Base-by-base conservation (phyloP, 2,888 invertebrate genomes). In the Scaptodrosophila latifasciaeformis region DNA sequence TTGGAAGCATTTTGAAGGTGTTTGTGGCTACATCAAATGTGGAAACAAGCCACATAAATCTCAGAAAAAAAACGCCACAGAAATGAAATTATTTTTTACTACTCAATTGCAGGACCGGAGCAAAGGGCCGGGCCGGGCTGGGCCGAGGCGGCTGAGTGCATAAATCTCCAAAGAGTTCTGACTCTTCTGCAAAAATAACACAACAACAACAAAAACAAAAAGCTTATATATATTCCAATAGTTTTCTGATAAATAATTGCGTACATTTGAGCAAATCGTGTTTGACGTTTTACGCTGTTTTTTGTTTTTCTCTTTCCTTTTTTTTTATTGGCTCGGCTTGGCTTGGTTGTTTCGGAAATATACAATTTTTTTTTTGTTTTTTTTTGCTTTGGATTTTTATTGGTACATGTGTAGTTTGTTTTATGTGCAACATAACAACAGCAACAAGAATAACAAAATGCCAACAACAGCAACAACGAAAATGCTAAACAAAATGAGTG, bases 251-350 rank as follows among this genome's bases (percentile, higher is more conserved):
- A 83, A 83, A 83, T 83, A 83, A 83, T 83, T 83, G 84, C 83
- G 71, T 76, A 83, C 84, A 83, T 83, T 84, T 81, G 81, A 62
- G 67, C 68, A 82, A 83, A 82, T 79, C 81, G 82, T 83, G 83
- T 83, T 84, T 80, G 82, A 76, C 76, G 81, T 80, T 81, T 81
- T 59, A 46, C 37, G 69, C 67, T 43, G 51, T 54, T 49, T 21
- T 19, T 42, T 7, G 10, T 54, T 43, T 31, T 29, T 49, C 37
- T 29, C 45, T 31, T 29, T 49, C 37, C 19, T 49, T 62, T 72
- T 66, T 68, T 79, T 68, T 74, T 78, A 75, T 74, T 70, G 75
- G 68, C 49, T 39, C 30, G 17, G 12, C 19, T 18, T 21, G 42
- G 39, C 18, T 4, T 13, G 42, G 54, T 53, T 57, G 24, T 5